Evolutionary conservation across 2,113 vertebrate species (phyloP).

Genomic region (Eulemur rufifrons): DNA sequence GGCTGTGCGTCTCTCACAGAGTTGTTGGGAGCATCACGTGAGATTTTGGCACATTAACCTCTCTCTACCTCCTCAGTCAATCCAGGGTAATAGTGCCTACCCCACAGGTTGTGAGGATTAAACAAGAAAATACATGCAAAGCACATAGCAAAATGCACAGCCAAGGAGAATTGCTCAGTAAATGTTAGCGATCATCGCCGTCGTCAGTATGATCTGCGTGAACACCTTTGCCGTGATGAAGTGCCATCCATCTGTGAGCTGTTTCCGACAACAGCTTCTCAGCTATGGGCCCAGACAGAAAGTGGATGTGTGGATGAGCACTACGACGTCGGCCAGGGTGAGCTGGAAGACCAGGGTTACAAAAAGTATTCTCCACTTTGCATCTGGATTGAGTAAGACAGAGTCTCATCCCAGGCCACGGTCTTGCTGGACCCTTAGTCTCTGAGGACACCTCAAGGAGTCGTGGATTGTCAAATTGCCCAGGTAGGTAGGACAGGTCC

Average conservation of each 20-base stretch:
- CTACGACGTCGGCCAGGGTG: neutral
- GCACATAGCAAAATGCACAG: fast-evolving
- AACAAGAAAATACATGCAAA: neutral
- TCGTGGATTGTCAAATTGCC: neutral
- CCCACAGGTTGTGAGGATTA: neutral
- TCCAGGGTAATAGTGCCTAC: neutral
- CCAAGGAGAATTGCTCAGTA: neutral
- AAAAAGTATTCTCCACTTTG: neutral
- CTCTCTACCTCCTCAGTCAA: neutral
- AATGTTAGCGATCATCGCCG: fast-evolving
- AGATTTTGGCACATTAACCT: neutral
- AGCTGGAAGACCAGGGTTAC: neutral
- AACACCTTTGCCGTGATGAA: neutral
- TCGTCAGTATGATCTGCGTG: neutral
- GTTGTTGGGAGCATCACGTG: fast-evolving
- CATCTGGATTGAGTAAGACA: neutral
- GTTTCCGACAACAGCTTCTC: neutral
- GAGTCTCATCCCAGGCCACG: neutral
- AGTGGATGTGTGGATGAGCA: neutral
- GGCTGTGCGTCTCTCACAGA: neutral
- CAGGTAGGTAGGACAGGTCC: neutral
- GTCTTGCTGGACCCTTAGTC: fast-evolving
- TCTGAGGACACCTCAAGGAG: neutral
- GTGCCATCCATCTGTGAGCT: no score
- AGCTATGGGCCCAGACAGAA: neutral